Conservation (phyloP, 2,888 invertebrate species). For the Agelastica alni region DNA sequence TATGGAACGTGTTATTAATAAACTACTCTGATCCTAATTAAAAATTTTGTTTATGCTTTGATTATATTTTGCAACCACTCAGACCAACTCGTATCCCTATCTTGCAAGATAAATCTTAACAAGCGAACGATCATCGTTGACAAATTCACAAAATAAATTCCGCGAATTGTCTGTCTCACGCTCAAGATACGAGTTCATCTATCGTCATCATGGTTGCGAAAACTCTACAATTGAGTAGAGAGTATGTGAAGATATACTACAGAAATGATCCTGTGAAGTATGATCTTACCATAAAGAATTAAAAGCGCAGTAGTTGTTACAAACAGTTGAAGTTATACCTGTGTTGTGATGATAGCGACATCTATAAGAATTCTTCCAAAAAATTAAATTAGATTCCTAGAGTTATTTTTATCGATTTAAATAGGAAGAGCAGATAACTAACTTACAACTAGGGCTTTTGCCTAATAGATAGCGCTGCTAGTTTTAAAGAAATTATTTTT, state of each 20-base stretch:
- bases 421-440: too few species aligned
- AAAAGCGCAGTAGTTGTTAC: background rate
- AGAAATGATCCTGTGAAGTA: constrained; percentile 71
- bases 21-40: too few species aligned
- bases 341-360: background rate
- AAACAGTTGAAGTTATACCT: too few species aligned
- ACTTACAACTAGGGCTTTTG: too few species aligned
- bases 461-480: too few species aligned
- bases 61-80: constrained; percentile 52
- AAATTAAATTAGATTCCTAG: too few species aligned
- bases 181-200: constrained; percentile 59
- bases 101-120: constrained; percentile 24
- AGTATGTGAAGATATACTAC: constrained; percentile 66
- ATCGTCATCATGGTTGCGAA: constrained; percentile 65
- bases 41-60: too few species aligned
- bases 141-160: constrained; percentile 25
- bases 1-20: too few species aligned
- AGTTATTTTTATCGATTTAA: too few species aligned
- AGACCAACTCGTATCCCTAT: constrained; percentile 44
- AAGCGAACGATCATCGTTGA: constrained; percentile 53
- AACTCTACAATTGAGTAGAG: constrained; percentile 59
- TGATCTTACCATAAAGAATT: constrained; percentile 42
- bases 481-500: too few species aligned
- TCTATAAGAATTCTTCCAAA: too few species aligned
- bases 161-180: constrained; percentile 58